Evolutionary conservation across 1,140 invertebrate genomes (phyloP).

Genomic region (Centruroides vittatus): DNA sequence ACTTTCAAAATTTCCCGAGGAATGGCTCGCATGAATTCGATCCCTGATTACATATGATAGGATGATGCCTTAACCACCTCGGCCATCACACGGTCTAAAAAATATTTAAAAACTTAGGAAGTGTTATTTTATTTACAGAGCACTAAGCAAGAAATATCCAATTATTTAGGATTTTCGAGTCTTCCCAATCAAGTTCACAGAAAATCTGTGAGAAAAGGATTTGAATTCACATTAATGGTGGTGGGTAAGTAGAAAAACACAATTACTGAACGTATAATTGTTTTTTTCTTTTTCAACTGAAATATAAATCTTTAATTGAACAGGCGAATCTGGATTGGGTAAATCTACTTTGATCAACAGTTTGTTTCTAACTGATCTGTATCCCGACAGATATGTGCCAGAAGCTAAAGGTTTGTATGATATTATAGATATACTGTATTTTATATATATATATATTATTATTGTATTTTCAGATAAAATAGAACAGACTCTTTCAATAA

Average conservation of each 20-base stretch:
- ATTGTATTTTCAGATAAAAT: constrained; percentile 26
- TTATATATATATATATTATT: too few relatives aligned
- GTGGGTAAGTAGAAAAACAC: constrained; percentile 78
- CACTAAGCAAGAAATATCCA: constrained; percentile 20
- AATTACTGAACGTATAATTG: too few relatives aligned
- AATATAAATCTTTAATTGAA: too few relatives aligned
- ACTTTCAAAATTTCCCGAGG: too few relatives aligned
- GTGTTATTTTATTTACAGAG: too few relatives aligned
- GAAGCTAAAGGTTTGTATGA: constrained; percentile 54
- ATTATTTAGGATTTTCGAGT: constrained; percentile 84
- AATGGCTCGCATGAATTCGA: too few relatives aligned
- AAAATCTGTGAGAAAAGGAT: constrained; percentile 95
- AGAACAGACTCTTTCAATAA: constrained; percentile 69
- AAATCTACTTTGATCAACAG: constrained; percentile 97
- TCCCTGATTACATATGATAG: too few relatives aligned
- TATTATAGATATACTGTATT: too few relatives aligned
- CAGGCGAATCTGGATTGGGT: constrained; percentile 84
- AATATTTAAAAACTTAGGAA: too few relatives aligned
- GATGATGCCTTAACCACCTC: too few relatives aligned
- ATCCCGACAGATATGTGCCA: constrained; percentile 73
- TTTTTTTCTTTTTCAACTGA: too few relatives aligned
- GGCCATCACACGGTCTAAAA: too few relatives aligned
- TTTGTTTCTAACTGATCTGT: constrained; percentile 86
- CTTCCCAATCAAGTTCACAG: constrained; percentile 96
- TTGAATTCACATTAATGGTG: constrained; percentile 98